Evolutionary conservation across 2,888 invertebrate species (phyloP).

Genomic region (Aspidiotus rigidus): DNA sequence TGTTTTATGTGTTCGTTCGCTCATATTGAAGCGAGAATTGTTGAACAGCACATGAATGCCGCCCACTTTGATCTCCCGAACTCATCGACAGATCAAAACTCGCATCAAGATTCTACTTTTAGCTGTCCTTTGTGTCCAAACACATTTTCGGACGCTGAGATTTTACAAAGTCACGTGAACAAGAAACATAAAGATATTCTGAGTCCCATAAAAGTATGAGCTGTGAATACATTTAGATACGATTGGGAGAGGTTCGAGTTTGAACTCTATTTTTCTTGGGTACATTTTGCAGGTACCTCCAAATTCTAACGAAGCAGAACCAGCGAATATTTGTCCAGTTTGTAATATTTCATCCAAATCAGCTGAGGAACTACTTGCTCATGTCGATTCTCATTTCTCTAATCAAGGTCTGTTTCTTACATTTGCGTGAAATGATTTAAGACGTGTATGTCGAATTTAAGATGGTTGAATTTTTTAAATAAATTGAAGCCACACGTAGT

Average conservation of each 20-base stretch:
- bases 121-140: constrained; percentile 14
- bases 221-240: too few relatives aligned
- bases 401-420: neutral
- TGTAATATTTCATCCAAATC: constrained; percentile 18
- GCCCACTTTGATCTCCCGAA: constrained; percentile 74
- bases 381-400: constrained; percentile 19
- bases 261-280: too few relatives aligned
- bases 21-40: neutral
- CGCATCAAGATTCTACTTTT: neutral
- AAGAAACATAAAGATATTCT: constrained; percentile 73
- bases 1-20: constrained; percentile 17
- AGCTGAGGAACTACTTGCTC: constrained; percentile 7
- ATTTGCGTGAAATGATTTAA: too few relatives aligned
- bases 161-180: constrained; percentile 76
- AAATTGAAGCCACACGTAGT: too few relatives aligned
- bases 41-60: constrained; percentile 62
- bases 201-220: constrained; percentile 51
- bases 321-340: constrained; percentile 1
- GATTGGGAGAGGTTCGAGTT: too few relatives aligned
- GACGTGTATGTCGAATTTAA: too few relatives aligned
- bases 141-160: constrained; percentile 44
- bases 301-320: neutral
- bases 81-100: constrained; percentile 43
- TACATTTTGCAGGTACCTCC: too few relatives aligned
- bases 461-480: too few relatives aligned